These are phyloP conservation scores for Casuarius casuarius DNA, from an alignment of 2,113 vertebrate genomes.

Conservation along the genomic window DNA sequence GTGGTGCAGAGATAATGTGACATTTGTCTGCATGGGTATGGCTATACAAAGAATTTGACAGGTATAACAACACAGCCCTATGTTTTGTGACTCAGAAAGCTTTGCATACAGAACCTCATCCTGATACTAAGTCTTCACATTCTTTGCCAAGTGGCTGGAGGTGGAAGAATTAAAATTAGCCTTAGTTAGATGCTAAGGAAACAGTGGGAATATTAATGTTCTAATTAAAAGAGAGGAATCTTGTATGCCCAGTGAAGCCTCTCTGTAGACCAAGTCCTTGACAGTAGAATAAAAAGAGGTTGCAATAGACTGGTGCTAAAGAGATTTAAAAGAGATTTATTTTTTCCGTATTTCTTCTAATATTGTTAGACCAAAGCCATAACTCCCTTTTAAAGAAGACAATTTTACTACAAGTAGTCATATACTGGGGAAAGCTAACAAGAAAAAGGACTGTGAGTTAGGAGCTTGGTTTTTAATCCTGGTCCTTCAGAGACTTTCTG, in stretches of 20 bases:
- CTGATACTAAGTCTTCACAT: slow-evolving; percentile 2
- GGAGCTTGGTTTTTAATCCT: background rate
- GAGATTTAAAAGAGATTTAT: background rate
- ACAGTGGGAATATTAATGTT: slow-evolving; percentile 57
- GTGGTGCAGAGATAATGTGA: slow-evolving; percentile 60
- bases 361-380: background rate
- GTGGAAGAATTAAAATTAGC: slow-evolving; percentile 34
- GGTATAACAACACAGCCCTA: slow-evolving; percentile 28
- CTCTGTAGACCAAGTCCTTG: slow-evolving; percentile 23
- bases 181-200: slow-evolving; percentile 29
- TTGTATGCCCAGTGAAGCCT: background rate
- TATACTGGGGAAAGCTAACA: background rate
- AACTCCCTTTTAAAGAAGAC: background rate
- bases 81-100: slow-evolving; percentile 26
- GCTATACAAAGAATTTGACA: slow-evolving; percentile 8
- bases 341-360: background rate
- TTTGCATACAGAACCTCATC: slow-evolving; percentile 22
- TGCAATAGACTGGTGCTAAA: background rate
- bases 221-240: slow-evolving; percentile 38
- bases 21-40: slow-evolving; percentile 43
- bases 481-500: background rate
- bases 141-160: slow-evolving; percentile 56
- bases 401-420: background rate
- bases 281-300: slow-evolving; percentile 29
- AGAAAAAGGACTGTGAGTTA: background rate